Evolutionary conservation across 2,888 invertebrate species (phyloP), one percentile per base, ranked within the genome.

Genomic region (Leptinotarsa tumamoca): DNA sequence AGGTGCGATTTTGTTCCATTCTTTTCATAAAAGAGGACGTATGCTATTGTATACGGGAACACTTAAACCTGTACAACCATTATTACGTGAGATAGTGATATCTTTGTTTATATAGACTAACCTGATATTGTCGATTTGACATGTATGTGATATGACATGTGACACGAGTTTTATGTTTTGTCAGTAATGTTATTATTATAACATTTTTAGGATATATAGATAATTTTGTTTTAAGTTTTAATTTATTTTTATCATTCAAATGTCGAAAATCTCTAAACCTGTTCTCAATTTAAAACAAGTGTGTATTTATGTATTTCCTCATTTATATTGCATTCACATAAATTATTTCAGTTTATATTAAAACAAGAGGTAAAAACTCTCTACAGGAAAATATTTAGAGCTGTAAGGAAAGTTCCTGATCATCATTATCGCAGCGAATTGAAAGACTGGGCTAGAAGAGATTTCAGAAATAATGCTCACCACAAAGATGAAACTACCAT

Each of bases 291-390:
- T 93, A 67, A 93, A 93, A 86, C 92, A 93, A 90, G 93, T 93
- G 85, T 80, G 61, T 77, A 71, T 71, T 67, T 77, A 68, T 18
- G 68, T 66, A 17, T 27, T 52, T 63, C 66, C 63, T 56, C 56
- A 52, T 33, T 70, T 18, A 50, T 23, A 49, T 51, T 23, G 58
- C 68, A 67, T 71, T n/a, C 14, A 61, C 4, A 63, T 33, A 54
- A 63, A 49, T 50, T 73, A 70, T 91, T 91, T 43, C 87, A 96
- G 96, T 96, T 96, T 87, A 91, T 96, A 87, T 87, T 95, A 50
- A 92, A 95, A 15, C 93, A 94, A 88, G 93, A 96, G 88, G 95
- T 95, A 0, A 86, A 95, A 23, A 93, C 92, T 83, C 87, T 96
- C 0, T 96, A 96, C 84, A 90, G 94, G 79, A 91, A 93, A 78